Evolutionary conservation across 2,797 vertebrate genomes (phyloP).

Genomic region (Cynodonichthys magdalenae): DNA sequence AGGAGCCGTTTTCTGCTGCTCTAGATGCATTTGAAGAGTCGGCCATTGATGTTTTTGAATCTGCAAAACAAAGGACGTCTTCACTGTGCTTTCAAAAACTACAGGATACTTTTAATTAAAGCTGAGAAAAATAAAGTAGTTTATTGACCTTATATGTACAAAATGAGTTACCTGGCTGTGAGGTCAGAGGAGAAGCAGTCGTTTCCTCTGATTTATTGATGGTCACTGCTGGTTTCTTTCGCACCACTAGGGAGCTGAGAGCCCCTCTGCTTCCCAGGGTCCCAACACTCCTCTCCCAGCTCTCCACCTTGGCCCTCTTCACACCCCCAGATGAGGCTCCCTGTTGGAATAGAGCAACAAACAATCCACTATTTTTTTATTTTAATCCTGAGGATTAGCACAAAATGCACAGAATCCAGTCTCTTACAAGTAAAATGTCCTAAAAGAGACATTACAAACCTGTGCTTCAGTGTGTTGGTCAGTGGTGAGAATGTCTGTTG

Average conservation of each 20-base stretch:
- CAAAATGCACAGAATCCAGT: neutral
- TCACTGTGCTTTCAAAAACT: neutral
- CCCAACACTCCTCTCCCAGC: constrained; percentile 87
- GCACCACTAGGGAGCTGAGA: constrained; percentile 84
- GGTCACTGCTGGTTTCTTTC: constrained; percentile 73
- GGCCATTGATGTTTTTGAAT: constrained; percentile 28
- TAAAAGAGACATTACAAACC: constrained; percentile 75
- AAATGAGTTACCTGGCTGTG: constrained; percentile 56
- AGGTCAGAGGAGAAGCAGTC: constrained; percentile 20
- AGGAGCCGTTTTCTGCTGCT: constrained; percentile 71
- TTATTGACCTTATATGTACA: neutral
- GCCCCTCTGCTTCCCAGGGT: constrained; percentile 65
- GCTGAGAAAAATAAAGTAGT: neutral
- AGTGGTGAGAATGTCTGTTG: constrained; percentile 77
- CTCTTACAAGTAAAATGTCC: neutral
- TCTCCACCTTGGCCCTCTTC: constrained; percentile 83
- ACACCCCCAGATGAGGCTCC: constrained; percentile 45
- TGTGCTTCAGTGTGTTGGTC: constrained; percentile 62
- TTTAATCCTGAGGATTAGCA: neutral
- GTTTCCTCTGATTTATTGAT: constrained; percentile 32
- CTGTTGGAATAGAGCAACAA: constrained; percentile 45
- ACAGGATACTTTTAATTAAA: neutral
- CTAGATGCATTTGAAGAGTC: constrained; percentile 23
- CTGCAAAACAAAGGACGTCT: constrained; percentile 47
- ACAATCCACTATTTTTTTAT: neutral